Base-by-base conservation (phyloP, 2,888 invertebrate species). In the Scaptomyza reducta region DNA sequence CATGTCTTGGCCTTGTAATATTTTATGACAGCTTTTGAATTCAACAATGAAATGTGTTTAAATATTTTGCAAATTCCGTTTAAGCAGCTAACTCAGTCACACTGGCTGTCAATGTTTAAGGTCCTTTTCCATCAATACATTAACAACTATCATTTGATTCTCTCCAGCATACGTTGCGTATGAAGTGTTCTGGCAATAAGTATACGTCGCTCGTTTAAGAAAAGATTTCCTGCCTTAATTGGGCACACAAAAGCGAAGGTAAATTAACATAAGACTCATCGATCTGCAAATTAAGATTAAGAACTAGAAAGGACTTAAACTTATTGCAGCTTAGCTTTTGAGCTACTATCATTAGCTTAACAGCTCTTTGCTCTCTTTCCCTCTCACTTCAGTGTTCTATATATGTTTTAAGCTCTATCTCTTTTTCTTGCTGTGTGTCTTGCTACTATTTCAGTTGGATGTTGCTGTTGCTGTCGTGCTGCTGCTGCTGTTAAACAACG, bases 401-500 rank as follows among this genome's bases (percentile, higher is more conserved):
- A 1, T 5, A 10, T 18, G 1, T 14, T 33, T 57, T 53, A 45
- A 6, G 9, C 11, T 25, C 11, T 4, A 13, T 10, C 16, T 42
- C 16, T 35, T 49, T 63, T 63, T 35, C 47, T 49, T 50, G 25
- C 45, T 51, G 68, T 69, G 62, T 56, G 53, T 18, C 29, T n/a
- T n/a, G 49, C 47, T 25, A 45, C 27, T 56, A 55, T 44, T 50
- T 38, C 22, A 22, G 22, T 22, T 22, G n/a, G n/a, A n/a, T n/a
- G n/a, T n/a, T n/a, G 55, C 33, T 57, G 57, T 44, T 50, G 67
- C 42, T 29, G 50, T 27, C 22, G 22, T 47, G 54, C 22, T 56
- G 49, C n/a, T 40, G 58, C 41, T 54, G 67, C 67, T 80, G 77
- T 77, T 75, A 57, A 84, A 77, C 81, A 87, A 75, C 78, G 75